Conservation (phyloP, 1,140 invertebrate genomes). For the Luehdorfia chinensis region DNA sequence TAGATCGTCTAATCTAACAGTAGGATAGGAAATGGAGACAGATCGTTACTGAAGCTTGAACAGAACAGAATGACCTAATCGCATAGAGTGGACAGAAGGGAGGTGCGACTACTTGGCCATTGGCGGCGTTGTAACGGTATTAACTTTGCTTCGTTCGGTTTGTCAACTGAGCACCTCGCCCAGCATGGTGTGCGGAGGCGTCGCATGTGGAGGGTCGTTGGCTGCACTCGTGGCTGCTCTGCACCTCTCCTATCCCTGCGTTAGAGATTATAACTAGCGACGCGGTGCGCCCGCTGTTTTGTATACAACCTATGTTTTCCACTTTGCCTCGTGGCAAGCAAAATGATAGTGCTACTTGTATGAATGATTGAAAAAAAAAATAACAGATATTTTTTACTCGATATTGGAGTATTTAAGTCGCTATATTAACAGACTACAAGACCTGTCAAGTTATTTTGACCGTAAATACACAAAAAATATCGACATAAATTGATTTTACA, state of each 20-base stretch:
- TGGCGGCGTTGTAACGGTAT: constrained; percentile 70
- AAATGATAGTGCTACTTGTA: neutral
- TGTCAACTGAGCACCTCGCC: constrained; percentile 81
- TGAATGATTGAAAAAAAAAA: neutral
- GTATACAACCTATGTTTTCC: constrained; percentile 13
- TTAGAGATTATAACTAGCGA: constrained; percentile 68
- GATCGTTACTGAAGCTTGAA: constrained; percentile 58
- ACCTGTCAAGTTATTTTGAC: no score
- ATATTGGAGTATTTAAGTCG: constrained; percentile 19
- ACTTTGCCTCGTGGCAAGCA: neutral
- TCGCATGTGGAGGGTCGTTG: constrained; percentile 77
- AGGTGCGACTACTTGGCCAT: constrained; percentile 73
- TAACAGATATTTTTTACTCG: neutral
- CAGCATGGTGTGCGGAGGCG: constrained; percentile 85
- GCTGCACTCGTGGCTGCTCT: constrained; percentile 61
- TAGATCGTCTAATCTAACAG: constrained; percentile 54
- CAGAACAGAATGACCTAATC: constrained; percentile 73
- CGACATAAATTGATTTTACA: no score
- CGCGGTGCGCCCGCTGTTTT: constrained; percentile 37
- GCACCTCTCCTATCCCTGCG: constrained; percentile 64
- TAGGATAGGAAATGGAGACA: constrained; percentile 50
- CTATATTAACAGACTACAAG: no score
- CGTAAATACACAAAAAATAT: no score
- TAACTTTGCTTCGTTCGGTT: constrained; percentile 75
- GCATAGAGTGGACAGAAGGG: constrained; percentile 72